Evolutionary conservation across 1,140 invertebrate species (phyloP).

Genomic region (Cotesia typhae): DNA sequence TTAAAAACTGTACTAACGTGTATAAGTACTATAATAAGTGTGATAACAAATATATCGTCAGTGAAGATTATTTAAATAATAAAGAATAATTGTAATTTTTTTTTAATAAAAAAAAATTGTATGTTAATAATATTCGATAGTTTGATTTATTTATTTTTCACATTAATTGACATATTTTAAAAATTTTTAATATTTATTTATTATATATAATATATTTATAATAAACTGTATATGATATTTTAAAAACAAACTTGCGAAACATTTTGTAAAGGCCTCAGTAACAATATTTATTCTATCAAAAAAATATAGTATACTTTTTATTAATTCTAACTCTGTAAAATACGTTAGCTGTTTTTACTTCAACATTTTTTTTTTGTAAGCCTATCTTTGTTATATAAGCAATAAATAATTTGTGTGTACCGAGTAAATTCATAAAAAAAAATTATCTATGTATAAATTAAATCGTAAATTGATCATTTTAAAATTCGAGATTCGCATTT

Average conservation of each 20-base stretch:
- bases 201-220: conserved; percentile 13
- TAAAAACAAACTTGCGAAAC: background rate
- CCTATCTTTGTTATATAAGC: background rate
- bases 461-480: too few species aligned
- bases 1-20: too few species aligned
- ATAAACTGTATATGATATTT: background rate
- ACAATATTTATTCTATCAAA: conserved; percentile 4
- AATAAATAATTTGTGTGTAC: background rate
- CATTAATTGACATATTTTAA: background rate
- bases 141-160: too few species aligned
- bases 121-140: too few species aligned
- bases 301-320: background rate
- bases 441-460: too few species aligned
- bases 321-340: background rate
- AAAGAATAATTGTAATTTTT: too few species aligned
- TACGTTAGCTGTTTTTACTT: background rate
- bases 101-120: too few species aligned
- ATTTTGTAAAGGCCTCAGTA: background rate
- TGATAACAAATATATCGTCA: too few species aligned
- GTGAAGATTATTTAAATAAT: too few species aligned
- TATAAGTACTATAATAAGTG: too few species aligned
- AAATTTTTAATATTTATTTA: conserved; percentile 31
- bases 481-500: too few species aligned
- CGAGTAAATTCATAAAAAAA: background rate
- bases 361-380: too few species aligned